Evolutionary conservation across 2,797 vertebrate genomes (phyloP).

Genomic region (Sebastiscus albofasciatus): DNA sequence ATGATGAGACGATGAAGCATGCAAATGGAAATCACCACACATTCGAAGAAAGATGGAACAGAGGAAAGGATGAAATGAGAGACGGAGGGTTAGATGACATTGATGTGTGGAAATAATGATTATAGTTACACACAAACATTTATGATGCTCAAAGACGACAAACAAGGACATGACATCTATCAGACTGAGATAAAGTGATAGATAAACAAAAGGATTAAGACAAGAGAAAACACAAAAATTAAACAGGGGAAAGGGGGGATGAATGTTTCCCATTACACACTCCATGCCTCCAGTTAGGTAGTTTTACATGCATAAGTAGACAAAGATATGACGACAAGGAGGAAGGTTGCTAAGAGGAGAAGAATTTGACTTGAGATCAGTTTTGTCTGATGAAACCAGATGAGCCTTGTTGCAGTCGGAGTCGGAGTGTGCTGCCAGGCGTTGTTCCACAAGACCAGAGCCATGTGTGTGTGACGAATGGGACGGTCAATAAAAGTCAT

Average conservation of each 20-base stretch:
- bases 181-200: constrained; percentile 1
- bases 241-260: not conserved
- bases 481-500: not conserved
- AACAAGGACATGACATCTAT: not conserved
- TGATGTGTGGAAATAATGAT: not conserved
- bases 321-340: constrained; percentile 3
- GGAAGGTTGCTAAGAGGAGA: constrained; percentile 10
- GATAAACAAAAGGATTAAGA: constrained; percentile 2
- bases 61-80: not conserved
- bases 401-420: constrained; percentile 31
- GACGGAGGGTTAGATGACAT: constrained; percentile 13
- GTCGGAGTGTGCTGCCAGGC: constrained; percentile 26
- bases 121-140: not conserved
- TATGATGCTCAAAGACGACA: not conserved
- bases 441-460: constrained; percentile 47
- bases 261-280: constrained; percentile 32
- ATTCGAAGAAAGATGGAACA: not conserved
- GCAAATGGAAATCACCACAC: constrained; percentile 37
- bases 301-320: constrained; percentile 31
- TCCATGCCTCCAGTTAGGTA: not conserved
- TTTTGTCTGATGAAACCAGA: constrained; percentile 47
- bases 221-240: not conserved
- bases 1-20: constrained; percentile 44
- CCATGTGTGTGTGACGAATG: constrained; percentile 39
- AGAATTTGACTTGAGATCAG: constrained; percentile 31